Conservation (phyloP, 2,888 invertebrate genomes). For the Erannis defoliaria region DNA sequence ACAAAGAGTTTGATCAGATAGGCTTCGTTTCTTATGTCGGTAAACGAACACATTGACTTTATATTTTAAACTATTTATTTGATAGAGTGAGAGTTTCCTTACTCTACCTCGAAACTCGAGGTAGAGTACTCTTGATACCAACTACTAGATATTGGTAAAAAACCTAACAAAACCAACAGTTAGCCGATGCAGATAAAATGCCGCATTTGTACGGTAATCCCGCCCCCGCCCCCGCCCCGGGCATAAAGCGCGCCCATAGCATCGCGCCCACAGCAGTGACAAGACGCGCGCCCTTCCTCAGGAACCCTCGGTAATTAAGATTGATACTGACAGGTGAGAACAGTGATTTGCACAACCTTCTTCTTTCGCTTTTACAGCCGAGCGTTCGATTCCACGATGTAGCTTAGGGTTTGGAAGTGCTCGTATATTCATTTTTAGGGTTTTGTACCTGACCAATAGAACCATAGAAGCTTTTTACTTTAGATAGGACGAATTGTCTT, state of each 20-base stretch:
- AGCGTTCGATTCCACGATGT: conserved; percentile 12
- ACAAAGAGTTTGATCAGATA: conserved; percentile 1
- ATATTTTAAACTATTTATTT: too few species aligned
- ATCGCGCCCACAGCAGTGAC: conserved; percentile 37
- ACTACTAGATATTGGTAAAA: too few species aligned
- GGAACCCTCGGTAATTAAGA: conserved; percentile 55
- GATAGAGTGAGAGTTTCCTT: too few species aligned
- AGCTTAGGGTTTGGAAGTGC: conserved; percentile 1
- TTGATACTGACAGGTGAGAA: conserved; percentile 54
- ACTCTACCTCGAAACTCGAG: too few species aligned
- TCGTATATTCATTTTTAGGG: neutral
- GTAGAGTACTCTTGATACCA: too few species aligned
- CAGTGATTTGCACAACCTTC: conserved; percentile 56
- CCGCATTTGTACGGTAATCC: conserved; percentile 15
- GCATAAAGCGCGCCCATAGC: conserved; percentile 34
- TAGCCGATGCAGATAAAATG: conserved; percentile 25
- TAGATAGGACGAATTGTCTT: too few species aligned
- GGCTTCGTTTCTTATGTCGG: neutral
- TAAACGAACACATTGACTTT: neutral
- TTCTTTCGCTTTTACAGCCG: conserved; percentile 30
- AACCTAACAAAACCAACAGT: neutral
- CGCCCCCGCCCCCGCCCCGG: conserved; percentile 11
- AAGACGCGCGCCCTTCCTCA: conserved; percentile 43
- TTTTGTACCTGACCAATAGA: too few species aligned
- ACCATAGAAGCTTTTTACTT: too few species aligned